These are phyloP conservation scores for Kryphioiulus occultus DNA, from an alignment of 2,888 invertebrate genomes.

Conservation along the genomic window DNA sequence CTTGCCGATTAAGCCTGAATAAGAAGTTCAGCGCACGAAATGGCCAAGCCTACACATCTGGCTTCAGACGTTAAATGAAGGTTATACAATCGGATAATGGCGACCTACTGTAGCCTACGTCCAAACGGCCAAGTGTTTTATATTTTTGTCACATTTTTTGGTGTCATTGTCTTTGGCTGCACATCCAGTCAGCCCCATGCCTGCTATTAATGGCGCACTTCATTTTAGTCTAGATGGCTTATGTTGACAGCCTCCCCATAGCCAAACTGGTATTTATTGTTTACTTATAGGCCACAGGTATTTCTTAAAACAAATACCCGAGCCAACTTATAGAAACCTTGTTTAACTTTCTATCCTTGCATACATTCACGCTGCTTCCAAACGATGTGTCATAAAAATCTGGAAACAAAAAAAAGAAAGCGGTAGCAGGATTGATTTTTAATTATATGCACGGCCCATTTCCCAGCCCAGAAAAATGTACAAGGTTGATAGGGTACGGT, in stretches of 20 bases:
- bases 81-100: background rate
- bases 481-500: conserved; percentile 1
- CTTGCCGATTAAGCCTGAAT: background rate
- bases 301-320: conserved; percentile 31
- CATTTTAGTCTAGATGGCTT: conserved; percentile 44
- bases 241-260: conserved; percentile 47
- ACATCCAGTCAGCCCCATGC: conserved; percentile 13
- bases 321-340: conserved; percentile 20
- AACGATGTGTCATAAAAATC: background rate
- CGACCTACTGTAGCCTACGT: conserved; percentile 11
- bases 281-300: conserved; percentile 35
- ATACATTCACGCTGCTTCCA: conserved; percentile 25
- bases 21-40: background rate
- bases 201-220: conserved; percentile 45
- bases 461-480: background rate
- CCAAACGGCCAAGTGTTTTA: conserved; percentile 26
- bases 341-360: conserved; percentile 18
- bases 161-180: conserved; percentile 39
- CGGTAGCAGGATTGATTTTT: background rate
- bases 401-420: background rate
- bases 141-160: conserved; percentile 39
- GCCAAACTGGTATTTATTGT: conserved; percentile 43
- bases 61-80: background rate
- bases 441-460: background rate
- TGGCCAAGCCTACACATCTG: background rate